Base-by-base conservation (phyloP, 2,888 invertebrate species). In the Quadroppia sp. region DNA sequence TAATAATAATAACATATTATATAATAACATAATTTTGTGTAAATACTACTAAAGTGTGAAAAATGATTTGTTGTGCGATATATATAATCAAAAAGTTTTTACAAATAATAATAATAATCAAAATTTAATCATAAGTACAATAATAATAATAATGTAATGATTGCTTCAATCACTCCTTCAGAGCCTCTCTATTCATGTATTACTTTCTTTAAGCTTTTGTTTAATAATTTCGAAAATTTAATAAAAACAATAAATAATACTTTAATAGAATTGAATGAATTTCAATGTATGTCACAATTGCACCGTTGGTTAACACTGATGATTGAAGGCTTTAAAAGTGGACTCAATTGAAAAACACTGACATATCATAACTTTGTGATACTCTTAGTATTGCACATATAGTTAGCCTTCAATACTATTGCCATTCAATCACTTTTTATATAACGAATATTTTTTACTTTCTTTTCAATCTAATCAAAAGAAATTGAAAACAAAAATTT, bases 51-150 rank as follows among this genome's bases (percentile, higher is more conserved):
- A 36, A n/a, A 36, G 17, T 36, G 17, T 64, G n/a, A n/a, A 17
- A n/a, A 64, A 64, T 64, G 64, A 64, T 64, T 36, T 30, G 50
- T 32, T 64, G 64, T 64, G 64, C 64, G 64, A 64, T 64, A 64
- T 64, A 36, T 64, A 36, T 64, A 36, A 36, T 64, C 32, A 36
- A 64, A 36, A 64, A 64, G 7, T 30, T 61, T 36, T 32, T 64
- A 64, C 64, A 64, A 64, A 64, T 64, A 9, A 64, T 64, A 56
- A 56, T 56, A 11, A 6, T 56, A 25, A 23, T 56, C 28, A n/a
- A n/a, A 56, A 23, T 56, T 56, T 56, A 3, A 64, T n/a, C 15
- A 36, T 64, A 64, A 64, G 64, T 64, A 64, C 64, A 64, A 64
- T 64, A 30, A 64, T 64, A 36, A 15, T 56, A 28, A 56, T 28